These are phyloP conservation scores for Delphinapterus leucas DNA, from an alignment of 2,113 vertebrate species.

Conservation along the genomic window DNA sequence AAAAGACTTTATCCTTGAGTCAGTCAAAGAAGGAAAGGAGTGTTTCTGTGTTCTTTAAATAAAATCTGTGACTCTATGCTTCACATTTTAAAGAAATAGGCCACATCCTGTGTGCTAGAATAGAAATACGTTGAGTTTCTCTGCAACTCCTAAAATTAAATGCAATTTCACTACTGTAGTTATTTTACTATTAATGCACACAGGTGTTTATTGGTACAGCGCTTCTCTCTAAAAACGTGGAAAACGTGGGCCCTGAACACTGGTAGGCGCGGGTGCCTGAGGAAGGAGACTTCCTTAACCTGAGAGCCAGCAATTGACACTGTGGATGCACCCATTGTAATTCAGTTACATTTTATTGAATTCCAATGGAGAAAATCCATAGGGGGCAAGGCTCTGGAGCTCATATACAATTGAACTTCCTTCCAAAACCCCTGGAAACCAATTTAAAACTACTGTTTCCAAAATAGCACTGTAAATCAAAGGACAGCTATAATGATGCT, in stretches of 20 bases:
- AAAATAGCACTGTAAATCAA: constrained; percentile 75
- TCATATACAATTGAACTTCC: constrained; percentile 32
- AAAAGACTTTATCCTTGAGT: constrained; percentile 27
- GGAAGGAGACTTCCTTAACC: constrained; percentile 40
- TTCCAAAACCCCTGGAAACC: constrained; percentile 63
- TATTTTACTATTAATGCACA: constrained; percentile 54
- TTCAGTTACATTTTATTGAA: constrained; percentile 75
- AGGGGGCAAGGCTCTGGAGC: constrained; percentile 22
- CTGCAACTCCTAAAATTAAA: constrained; percentile 46
- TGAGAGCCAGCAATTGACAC: constrained; percentile 61
- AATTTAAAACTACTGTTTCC: constrained; percentile 75
- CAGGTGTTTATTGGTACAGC: background rate
- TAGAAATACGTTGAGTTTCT: constrained; percentile 48
- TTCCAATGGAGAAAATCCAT: constrained; percentile 59
- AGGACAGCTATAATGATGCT: constrained; percentile 71
- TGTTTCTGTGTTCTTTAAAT: constrained; percentile 68
- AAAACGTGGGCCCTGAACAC: constrained; percentile 1
- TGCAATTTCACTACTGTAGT: constrained; percentile 42
- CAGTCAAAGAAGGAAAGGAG: constrained; percentile 28
- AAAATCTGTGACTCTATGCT: constrained; percentile 63
- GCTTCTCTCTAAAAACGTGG: constrained; percentile 39
- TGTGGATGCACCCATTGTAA: constrained; percentile 67
- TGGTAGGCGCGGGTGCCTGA: constrained; percentile 18
- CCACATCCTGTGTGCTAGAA: constrained; percentile 60
- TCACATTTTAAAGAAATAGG: constrained; percentile 74